Conservation (phyloP, 2,797 vertebrate species). For the Syncerus caffer region DNA sequence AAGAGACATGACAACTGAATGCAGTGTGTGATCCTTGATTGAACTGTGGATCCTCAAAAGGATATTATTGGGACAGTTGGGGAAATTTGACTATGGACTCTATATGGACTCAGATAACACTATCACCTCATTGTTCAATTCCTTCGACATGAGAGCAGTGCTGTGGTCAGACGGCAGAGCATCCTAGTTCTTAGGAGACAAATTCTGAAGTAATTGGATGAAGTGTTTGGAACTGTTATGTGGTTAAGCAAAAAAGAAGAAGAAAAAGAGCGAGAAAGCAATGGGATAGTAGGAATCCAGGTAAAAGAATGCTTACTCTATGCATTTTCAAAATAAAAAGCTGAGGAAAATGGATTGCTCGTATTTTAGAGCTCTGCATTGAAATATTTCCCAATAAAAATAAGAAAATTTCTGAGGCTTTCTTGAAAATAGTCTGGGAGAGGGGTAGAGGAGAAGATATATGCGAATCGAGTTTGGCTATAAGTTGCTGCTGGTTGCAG, state of each 20-base stretch:
- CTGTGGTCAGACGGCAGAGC: neutral
- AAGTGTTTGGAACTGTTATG: neutral
- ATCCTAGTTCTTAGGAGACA: neutral
- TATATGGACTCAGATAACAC: neutral
- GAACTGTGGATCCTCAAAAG: neutral
- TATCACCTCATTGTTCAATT: neutral
- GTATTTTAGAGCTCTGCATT: neutral
- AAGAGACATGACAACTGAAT: neutral
- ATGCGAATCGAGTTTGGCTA: neutral
- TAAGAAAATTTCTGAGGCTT: neutral
- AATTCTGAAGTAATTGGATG: neutral
- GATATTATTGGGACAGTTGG: neutral
- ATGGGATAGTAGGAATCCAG: neutral
- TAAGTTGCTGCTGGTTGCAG: neutral
- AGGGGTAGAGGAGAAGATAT: neutral
- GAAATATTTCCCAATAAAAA: neutral
- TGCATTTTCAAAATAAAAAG: neutral
- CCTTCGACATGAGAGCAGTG: neutral
- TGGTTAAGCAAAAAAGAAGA: neutral
- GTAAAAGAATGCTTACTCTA: neutral
- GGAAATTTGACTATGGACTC: neutral
- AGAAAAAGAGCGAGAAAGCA: neutral
- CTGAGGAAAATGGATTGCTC: neutral
- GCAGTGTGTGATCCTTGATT: neutral
- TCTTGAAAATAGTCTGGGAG: neutral